Percentiles rank a stretch among this genome's conserved stretches.
These are phyloP conservation scores for Oxytorus armatus DNA, from an alignment of 2,888 invertebrate species.

Conservation along the genomic window DNA sequence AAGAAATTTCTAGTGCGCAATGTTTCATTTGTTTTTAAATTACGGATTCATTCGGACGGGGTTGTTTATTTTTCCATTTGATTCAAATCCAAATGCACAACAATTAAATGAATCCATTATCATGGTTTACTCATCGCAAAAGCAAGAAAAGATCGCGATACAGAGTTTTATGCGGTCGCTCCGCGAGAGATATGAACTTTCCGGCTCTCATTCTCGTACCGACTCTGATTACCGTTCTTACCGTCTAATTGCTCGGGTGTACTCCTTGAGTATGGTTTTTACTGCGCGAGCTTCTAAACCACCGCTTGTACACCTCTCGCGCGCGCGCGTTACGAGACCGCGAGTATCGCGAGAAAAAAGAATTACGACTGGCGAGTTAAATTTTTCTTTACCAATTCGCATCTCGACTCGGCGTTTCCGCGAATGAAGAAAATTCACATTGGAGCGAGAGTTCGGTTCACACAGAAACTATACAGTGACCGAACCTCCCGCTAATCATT, in stretches of 20 bases:
- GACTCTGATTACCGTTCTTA: constrained; percentile 57
- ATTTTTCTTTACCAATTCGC: constrained; percentile 40
- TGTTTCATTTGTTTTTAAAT: too few relatives aligned
- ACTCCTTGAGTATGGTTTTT: constrained; percentile 44
- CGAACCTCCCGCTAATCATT: constrained; percentile 54
- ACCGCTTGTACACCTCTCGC: constrained; percentile 13
- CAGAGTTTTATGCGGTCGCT: not conserved
- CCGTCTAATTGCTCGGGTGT: constrained; percentile 47
- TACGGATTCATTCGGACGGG: too few relatives aligned
- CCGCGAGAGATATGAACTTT: constrained; percentile 33
- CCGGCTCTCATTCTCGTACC: constrained; percentile 45
- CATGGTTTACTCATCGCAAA: not conserved
- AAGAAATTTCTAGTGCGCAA: too few relatives aligned
- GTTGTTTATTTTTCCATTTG: too few relatives aligned
- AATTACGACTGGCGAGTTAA: constrained; percentile 46
- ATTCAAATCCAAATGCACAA: too few relatives aligned
- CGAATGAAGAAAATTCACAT: constrained; percentile 37
- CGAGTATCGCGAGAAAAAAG: constrained; percentile 20
- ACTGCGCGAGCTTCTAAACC: constrained; percentile 42
- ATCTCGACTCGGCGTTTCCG: constrained; percentile 25
- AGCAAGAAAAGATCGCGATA: not conserved
- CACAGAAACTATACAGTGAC: constrained; percentile 9
- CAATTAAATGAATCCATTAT: constrained; percentile 3
- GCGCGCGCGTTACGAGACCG: not conserved
- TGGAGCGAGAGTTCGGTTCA: constrained; percentile 22